Base-by-base conservation (phyloP, 1,140 invertebrate genomes). In the Eumaeus atala region DNA sequence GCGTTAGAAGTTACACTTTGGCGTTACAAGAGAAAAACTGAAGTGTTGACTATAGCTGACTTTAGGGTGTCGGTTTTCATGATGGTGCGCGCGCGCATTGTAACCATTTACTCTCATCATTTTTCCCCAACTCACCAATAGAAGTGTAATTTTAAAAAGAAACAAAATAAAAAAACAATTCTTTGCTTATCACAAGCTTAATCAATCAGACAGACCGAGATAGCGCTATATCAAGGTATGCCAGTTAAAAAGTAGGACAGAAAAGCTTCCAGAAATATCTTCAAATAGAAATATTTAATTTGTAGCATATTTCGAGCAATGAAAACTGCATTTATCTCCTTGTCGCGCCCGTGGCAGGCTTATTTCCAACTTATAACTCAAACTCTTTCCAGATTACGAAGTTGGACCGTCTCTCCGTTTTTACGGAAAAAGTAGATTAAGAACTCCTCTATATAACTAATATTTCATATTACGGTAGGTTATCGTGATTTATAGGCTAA, bases 401-500 rank as follows among this genome's bases (percentile, higher is more conserved):
- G 70, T 84, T 77, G 59, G 63, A 53, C 59, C 50, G 47, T 67
- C 54, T 56, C 62, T 58, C 53, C 66, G 66, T 74, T 81, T 77
- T 81, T 76, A 80, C 70, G 70, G 63, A 64, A 69, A 76, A 78
- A 84, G 70, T 77, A 74, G 76, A 84, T 84, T 84, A 81, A 78
- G 74, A 76, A 77, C 75, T 77, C 61, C 63, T 72, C 72, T 72
- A 68, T 70, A 64, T 73, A 81, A 71, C 63, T 74, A 80, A 78
- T 78, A 81, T 78, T 74, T 77, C 71, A 74, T 62, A 75, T 76
- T 67, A 75, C 61, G 71, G 62, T 71, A 67, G 63, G 70, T 72
- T 73, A 71, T 62, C 70, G 80, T 84, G 80, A 82, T 84, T 82
- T 82, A 82, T 82, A 78, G 77, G 71, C 61, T 64, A 77, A 82